phyloP scores from a whole-genome alignment of 2,888 invertebrate genomes.

The Synergus laeviventris region DNA sequence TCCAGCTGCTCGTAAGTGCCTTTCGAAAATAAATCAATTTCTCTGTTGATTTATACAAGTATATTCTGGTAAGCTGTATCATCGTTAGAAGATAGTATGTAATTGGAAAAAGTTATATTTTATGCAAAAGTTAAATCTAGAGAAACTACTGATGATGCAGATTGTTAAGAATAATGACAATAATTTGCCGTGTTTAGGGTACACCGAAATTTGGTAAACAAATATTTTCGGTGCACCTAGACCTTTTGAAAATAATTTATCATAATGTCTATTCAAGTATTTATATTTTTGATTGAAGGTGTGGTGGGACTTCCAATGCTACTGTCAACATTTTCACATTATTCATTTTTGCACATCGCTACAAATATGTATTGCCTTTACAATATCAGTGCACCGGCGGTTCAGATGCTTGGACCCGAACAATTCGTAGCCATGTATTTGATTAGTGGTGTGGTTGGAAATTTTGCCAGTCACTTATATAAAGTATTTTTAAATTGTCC shows the following conservation, averaged over 20 bases:
- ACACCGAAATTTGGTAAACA: too few relatives aligned
- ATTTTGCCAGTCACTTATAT: conserved; percentile 88
- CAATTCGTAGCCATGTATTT: conserved; percentile 95
- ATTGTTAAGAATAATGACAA: conserved; percentile 9
- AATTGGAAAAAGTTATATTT: not conserved
- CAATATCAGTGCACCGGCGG: conserved; percentile 85
- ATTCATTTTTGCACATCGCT: conserved; percentile 89
- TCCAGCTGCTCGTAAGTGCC: conserved; percentile 84
- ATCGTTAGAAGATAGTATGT: not conserved
- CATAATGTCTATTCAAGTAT: not conserved
- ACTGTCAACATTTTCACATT: conserved; percentile 96
- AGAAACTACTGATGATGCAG: not conserved
- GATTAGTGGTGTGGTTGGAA: conserved; percentile 91
- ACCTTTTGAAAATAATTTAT: conserved; percentile 16
- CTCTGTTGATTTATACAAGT: not conserved
- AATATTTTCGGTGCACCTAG: too few relatives aligned
- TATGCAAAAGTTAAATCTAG: not conserved
- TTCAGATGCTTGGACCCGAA: conserved; percentile 89
- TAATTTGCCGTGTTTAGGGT: too few relatives aligned
- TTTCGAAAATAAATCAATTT: not conserved
- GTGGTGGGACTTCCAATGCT: conserved; percentile 92
- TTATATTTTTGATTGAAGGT: conserved; percentile 77
- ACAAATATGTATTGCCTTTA: conserved; percentile 98
- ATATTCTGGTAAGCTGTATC: conserved; percentile 1
- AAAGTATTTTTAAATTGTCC: conserved; percentile 84